These are phyloP conservation scores for Alsophila aescularia DNA, from an alignment of 2,888 invertebrate genomes.

Conservation along the genomic window DNA sequence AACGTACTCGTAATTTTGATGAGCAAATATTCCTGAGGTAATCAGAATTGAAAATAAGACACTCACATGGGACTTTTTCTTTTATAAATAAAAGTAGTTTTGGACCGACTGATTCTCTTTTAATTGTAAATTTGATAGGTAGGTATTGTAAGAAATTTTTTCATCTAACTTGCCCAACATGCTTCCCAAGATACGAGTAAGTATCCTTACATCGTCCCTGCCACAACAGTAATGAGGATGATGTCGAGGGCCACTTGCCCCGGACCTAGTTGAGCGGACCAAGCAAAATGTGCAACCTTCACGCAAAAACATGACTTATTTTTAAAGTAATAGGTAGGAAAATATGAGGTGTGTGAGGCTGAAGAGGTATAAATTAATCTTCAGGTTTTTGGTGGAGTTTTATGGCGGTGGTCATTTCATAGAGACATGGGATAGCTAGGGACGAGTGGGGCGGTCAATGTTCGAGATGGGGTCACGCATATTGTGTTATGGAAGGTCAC, in stretches of 20 bases:
- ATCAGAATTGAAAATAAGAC: too few relatives aligned
- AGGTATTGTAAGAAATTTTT: too few relatives aligned
- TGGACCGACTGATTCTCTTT: too few relatives aligned
- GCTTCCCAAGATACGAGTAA: background rate
- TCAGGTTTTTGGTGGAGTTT: conserved; percentile 6
- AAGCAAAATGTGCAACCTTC: conserved; percentile 34
- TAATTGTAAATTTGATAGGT: too few relatives aligned
- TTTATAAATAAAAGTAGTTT: too few relatives aligned
- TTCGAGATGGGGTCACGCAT: background rate
- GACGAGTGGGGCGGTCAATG: background rate
- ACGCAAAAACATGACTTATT: conserved; percentile 17
- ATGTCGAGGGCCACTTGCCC: conserved; percentile 34
- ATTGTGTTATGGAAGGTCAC: too few relatives aligned
- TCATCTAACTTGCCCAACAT: background rate
- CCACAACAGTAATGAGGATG: conserved; percentile 37
- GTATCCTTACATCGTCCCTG: conserved; percentile 12
- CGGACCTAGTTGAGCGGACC: conserved; percentile 28
- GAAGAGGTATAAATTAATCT: conserved; percentile 12
- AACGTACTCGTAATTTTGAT: too few relatives aligned
- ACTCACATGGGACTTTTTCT: too few relatives aligned
- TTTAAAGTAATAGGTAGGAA: background rate
- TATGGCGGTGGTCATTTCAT: background rate
- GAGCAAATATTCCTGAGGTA: too few relatives aligned
- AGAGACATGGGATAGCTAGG: background rate
- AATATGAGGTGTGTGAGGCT: background rate